phyloP scores from a whole-genome alignment of 2,888 invertebrate genomes.

The Eupsilia transversa region DNA sequence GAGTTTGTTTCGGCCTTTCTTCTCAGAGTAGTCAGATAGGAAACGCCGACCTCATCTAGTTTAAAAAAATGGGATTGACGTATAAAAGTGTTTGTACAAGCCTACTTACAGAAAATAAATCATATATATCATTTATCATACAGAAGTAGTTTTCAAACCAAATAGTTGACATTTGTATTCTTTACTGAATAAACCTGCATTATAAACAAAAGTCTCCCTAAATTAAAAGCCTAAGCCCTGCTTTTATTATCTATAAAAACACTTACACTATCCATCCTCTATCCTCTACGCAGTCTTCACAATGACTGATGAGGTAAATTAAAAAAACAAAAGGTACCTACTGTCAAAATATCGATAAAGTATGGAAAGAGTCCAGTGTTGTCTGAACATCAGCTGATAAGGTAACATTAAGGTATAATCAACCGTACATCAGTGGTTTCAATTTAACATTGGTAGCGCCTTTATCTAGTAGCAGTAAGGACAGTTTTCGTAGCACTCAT shows the following conservation, averaged over 20 bases:
- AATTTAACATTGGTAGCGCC: not conserved
- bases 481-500: not conserved
- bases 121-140: no score
- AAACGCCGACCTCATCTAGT: no score
- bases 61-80: no score
- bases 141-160: not conserved
- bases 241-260: not conserved
- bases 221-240: not conserved
- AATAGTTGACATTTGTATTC: not conserved
- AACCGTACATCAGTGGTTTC: not conserved
- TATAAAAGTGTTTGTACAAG: no score
- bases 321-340: not conserved
- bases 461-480: not conserved
- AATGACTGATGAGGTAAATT: conserved; percentile 35
- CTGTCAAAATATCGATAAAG: conserved; percentile 15
- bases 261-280: not conserved
- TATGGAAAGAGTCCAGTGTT: not conserved
- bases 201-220: not conserved
- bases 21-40: no score
- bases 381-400: conserved; percentile 18
- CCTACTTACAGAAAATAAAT: no score
- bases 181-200: not conserved
- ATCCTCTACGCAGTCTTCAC: not conserved
- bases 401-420: not conserved
- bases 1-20: no score